phyloP scores from a whole-genome alignment of 2,797 vertebrate genomes.

The Sebastes kiyomatsui region DNA sequence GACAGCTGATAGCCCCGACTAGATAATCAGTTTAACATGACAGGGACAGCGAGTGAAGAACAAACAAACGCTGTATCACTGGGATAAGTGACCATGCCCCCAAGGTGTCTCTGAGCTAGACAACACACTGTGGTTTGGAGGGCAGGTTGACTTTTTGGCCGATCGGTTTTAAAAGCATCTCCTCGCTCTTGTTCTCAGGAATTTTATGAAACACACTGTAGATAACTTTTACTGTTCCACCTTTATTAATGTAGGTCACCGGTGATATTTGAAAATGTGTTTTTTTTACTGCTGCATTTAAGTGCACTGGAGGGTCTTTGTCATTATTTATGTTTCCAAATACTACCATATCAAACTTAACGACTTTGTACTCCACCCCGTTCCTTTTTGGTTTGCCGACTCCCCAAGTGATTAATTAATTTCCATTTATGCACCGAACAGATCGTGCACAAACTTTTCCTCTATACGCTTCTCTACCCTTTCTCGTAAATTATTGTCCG shows the following conservation, averaged over 20 bases:
- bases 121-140: slow-evolving; percentile 13
- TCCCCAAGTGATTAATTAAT: slow-evolving; percentile 81
- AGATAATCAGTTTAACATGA: slow-evolving; percentile 63
- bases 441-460: slow-evolving; percentile 57
- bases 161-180: slow-evolving; percentile 21
- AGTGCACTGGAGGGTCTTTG: slow-evolving; percentile 59
- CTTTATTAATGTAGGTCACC: slow-evolving; percentile 59
- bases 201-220: slow-evolving; percentile 26
- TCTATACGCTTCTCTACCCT: slow-evolving; percentile 34
- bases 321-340: slow-evolving; percentile 76
- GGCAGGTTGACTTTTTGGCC: slow-evolving; percentile 28
- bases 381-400: slow-evolving; percentile 56
- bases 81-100: slow-evolving; percentile 18
- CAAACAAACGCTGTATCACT: slow-evolving; percentile 42
- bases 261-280: slow-evolving; percentile 59
- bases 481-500: slow-evolving; percentile 75
- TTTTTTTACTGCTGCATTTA: slow-evolving; percentile 59
- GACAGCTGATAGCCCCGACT: slow-evolving; percentile 48
- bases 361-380: slow-evolving; percentile 57
- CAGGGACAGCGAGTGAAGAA: slow-evolving; percentile 35
- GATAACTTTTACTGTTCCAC: slow-evolving; percentile 49
- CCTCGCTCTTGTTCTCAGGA: slow-evolving; percentile 20
- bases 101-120: slow-evolving; percentile 26
- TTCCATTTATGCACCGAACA: slow-evolving; percentile 75
- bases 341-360: slow-evolving; percentile 64